phyloP scores from a whole-genome alignment of 2,888 invertebrate genomes.

The Limenitis camilla region DNA sequence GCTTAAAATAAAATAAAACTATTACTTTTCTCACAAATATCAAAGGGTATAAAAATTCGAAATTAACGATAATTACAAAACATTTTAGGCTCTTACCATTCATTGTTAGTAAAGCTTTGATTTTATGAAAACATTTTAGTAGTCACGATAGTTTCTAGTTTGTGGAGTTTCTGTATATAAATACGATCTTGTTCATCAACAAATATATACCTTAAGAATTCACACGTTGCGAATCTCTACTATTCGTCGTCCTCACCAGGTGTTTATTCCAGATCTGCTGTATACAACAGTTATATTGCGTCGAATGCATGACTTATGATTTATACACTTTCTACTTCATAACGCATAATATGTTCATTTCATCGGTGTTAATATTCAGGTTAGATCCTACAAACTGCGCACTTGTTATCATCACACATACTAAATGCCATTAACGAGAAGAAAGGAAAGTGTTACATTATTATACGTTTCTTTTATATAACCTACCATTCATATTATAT shows the following conservation, averaged over 20 bases:
- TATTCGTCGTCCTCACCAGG: slow-evolving; percentile 1
- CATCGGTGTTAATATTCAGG: slow-evolving; percentile 7
- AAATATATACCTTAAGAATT: neutral
- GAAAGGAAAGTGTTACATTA: neutral
- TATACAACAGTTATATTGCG: slow-evolving; percentile 6
- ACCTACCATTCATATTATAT: no score
- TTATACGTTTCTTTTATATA: neutral
- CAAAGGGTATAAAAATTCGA: no score
- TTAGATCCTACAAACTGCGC: slow-evolving; percentile 2
- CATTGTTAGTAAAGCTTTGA: no score
- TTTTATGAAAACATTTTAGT: no score
- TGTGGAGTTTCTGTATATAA: no score
- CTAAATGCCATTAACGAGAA: neutral
- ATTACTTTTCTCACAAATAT: no score
- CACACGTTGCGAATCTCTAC: neutral
- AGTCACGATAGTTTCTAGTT: no score
- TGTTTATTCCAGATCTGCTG: neutral
- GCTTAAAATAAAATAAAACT: no score
- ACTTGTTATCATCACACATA: neutral
- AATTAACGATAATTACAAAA: no score
- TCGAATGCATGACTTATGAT: slow-evolving; percentile 5
- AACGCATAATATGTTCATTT: slow-evolving; percentile 4
- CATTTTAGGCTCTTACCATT: no score
- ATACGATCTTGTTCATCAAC: no score
- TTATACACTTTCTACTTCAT: slow-evolving; percentile 12